phyloP scores from a whole-genome alignment of 2,797 vertebrate species.

The Gymnothorax reevesii region DNA sequence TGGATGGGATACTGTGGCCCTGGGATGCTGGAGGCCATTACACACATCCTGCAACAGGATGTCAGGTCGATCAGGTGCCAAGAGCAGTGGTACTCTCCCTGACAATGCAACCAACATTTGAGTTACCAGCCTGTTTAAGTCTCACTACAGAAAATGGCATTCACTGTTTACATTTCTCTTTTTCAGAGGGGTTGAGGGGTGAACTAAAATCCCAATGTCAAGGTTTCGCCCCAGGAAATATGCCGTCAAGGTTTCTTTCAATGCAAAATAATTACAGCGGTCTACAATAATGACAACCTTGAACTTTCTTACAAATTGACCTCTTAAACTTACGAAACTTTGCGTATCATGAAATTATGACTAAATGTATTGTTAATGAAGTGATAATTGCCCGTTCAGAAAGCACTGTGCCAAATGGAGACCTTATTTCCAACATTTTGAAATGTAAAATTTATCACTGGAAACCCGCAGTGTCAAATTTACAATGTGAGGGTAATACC shows the following conservation, averaged over 20 bases:
- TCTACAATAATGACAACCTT: background rate
- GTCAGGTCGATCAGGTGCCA: slow-evolving; percentile 35
- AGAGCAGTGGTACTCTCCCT: slow-evolving; percentile 43
- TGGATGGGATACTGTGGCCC: slow-evolving; percentile 64
- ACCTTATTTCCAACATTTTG: slow-evolving; percentile 44
- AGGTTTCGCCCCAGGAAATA: background rate
- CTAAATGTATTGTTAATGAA: background rate
- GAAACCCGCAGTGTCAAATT: slow-evolving; percentile 35
- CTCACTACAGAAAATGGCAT: slow-evolving; percentile 53
- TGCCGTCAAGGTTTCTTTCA: background rate
- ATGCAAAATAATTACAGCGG: too few relatives aligned
- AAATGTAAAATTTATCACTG: slow-evolving; percentile 49
- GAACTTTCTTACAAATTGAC: background rate
- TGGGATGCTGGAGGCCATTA: slow-evolving; percentile 65
- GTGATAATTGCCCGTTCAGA: slow-evolving; percentile 12
- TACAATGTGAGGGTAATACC: background rate
- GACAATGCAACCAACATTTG: slow-evolving; percentile 54
- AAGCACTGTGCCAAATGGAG: slow-evolving; percentile 43
- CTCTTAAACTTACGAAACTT: background rate
- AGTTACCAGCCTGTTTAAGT: slow-evolving; percentile 53
- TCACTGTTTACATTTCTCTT: background rate
- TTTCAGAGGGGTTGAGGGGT: background rate
- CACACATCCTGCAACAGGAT: slow-evolving; percentile 39
- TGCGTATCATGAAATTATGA: background rate
- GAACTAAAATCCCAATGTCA: background rate